Percentiles rank a stretch among this genome's conserved stretches.
Evolutionary conservation across 2,797 vertebrate genomes (phyloP).

Genomic region (Centroberyx gerrardi): DNA sequence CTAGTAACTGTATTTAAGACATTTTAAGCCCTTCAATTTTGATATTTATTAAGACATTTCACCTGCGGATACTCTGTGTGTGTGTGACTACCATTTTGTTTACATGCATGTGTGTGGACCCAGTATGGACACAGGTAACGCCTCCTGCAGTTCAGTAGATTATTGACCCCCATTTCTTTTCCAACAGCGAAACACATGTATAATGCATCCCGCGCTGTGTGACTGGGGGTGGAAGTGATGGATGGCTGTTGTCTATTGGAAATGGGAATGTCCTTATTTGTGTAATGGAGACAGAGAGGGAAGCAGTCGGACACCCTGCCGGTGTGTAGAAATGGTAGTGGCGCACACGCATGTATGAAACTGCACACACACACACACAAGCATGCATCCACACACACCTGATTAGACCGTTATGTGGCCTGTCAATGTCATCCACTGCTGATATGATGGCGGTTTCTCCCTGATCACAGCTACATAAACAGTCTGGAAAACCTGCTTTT

Average conservation of each 20-base stretch:
- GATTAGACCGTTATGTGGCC: background rate
- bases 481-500: no score
- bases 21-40: no score
- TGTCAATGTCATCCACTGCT: background rate
- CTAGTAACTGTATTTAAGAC: no score
- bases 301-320: background rate
- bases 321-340: background rate
- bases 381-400: background rate
- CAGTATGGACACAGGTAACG: background rate
- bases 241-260: conserved; percentile 54
- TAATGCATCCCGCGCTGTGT: conserved; percentile 19
- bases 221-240: conserved; percentile 49
- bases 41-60: no score
- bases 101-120: background rate
- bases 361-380: conserved; percentile 2
- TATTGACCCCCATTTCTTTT: conserved; percentile 17
- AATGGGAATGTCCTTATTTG: conserved; percentile 51
- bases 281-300: conserved; percentile 53
- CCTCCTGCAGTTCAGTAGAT: conserved; percentile 21
- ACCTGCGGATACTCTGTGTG: background rate
- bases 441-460: no score
- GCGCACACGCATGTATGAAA: background rate
- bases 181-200: conserved; percentile 25
- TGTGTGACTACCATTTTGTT: background rate
- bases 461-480: no score